Evolutionary conservation across 2,113 vertebrate genomes (phyloP).

Genomic region (Ranitomeya imitator): DNA sequence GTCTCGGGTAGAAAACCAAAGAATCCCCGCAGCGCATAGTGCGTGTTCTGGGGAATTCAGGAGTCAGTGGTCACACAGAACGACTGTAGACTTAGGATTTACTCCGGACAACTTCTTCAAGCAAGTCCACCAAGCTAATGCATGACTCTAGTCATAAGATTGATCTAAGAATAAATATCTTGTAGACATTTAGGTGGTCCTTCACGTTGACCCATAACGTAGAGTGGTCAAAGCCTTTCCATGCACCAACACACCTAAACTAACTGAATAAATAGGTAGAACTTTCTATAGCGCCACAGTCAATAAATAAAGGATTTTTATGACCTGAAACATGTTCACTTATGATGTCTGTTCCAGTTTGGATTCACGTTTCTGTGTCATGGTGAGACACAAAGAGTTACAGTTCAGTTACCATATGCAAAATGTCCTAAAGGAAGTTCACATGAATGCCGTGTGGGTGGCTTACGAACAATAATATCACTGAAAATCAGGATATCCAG

Average conservation of each 20-base stretch:
- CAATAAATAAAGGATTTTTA: not conserved
- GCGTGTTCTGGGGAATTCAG: no score
- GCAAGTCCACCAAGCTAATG: no score
- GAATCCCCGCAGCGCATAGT: no score
- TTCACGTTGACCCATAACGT: not conserved
- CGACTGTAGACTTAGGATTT: no score
- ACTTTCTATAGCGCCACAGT: not conserved
- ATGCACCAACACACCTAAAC: not conserved
- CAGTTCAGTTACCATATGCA: not conserved
- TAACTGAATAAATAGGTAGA: not conserved
- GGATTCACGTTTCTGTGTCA: not conserved
- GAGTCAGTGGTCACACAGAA: no score
- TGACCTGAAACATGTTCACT: not conserved
- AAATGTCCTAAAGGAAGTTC: conserved; percentile 1
- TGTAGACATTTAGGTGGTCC: not conserved
- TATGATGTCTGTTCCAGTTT: not conserved
- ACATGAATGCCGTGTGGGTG: conserved; percentile 9
- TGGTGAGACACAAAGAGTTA: not conserved
- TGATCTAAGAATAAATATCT: not conserved
- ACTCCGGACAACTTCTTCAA: no score
- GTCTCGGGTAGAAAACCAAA: no score
- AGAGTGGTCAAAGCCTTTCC: not conserved
- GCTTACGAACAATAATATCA: conserved; percentile 9
- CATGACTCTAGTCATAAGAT: not conserved
- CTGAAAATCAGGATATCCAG: not conserved